Base-by-base conservation (phyloP, 1,140 invertebrate species). In the Littorina saxatilis region DNA sequence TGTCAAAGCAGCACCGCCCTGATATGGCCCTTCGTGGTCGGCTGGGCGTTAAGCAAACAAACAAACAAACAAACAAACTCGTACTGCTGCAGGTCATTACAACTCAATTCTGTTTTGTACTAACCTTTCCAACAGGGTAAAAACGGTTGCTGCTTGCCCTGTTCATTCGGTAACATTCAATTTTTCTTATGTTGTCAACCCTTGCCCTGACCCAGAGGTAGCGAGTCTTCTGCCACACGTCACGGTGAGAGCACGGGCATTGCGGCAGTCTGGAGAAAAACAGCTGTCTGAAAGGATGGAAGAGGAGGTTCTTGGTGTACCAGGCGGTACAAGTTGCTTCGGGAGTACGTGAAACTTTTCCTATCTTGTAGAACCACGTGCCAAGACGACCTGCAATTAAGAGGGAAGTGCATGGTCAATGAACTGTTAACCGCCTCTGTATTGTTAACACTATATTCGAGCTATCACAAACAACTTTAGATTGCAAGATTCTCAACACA, bases 201-300 rank as follows among this genome's bases (percentile, higher is more conserved):
- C 58, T 23, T 5, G 4, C 4, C 23, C 23, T n/a, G 58, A 29
- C 27, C 58, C 58, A 61, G 9, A 61, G 20, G 58, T 61, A 61
- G 27, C 58, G 58, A 23, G 27, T 61, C 58, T 61, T 61, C 27
- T 23, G 9, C 58, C 58, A 61, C 58, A 61, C 58, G 23, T 61
- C 58, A 7, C 58, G 58, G 58, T 29, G 20, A 29, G 58, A 61
- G 58, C 58, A 61, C 58, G 58, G 58, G 58, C 58, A 61, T 29
- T 29, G 20, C 58, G 58, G 58, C 58, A 61, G 27, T 5, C 20
- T 7, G 4, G 58, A 7, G 58, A 61, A 61, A 23, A 9, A 9
- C 7, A n/a, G 9, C 20, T 13, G 27, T 7, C 58, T 9, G 23
- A 13, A 9, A 23, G n/a, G 7, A 7, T 11, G 9, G 58, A 23